Conservation (phyloP, 2,888 invertebrate species). For the Acleris literana region DNA sequence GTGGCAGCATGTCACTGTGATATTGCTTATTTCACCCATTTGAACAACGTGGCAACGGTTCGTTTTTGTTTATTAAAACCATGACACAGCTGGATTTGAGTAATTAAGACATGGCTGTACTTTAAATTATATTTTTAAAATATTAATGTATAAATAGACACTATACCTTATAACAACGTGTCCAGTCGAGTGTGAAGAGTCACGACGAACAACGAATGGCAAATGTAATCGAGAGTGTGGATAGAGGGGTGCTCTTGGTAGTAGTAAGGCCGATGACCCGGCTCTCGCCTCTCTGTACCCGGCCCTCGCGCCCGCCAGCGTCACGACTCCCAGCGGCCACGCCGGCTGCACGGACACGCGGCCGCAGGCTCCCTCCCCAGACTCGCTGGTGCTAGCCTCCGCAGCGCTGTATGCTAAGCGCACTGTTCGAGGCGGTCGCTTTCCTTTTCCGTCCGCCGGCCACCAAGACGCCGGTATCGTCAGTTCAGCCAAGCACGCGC, state of each 20-base stretch:
- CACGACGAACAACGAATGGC: conserved; percentile 93
- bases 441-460: conserved; percentile 86
- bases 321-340: conserved; percentile 86
- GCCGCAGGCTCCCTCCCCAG: conserved; percentile 88
- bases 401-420: conserved; percentile 94
- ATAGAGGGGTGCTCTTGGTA: conserved; percentile 94
- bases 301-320: conserved; percentile 89
- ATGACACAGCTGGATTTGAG: neutral
- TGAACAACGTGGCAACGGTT: neutral
- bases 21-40: conserved; percentile 20
- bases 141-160: neutral
- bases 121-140: neutral
- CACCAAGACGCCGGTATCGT: conserved; percentile 96
- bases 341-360: conserved; percentile 86
- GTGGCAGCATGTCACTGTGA: conserved; percentile 42
- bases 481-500: conserved; percentile 94
- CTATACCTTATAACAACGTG: conserved; percentile 93
- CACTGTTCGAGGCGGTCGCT: conserved; percentile 88
- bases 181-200: conserved; percentile 86
- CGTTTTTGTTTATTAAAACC: neutral
- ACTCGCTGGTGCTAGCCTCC: conserved; percentile 88
- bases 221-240: conserved; percentile 95
- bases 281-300: conserved; percentile 93
- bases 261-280: conserved; percentile 91
- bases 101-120: neutral